Evolutionary conservation across 2,113 vertebrate genomes (phyloP).

Genomic region (Toxotes jaculatrix): DNA sequence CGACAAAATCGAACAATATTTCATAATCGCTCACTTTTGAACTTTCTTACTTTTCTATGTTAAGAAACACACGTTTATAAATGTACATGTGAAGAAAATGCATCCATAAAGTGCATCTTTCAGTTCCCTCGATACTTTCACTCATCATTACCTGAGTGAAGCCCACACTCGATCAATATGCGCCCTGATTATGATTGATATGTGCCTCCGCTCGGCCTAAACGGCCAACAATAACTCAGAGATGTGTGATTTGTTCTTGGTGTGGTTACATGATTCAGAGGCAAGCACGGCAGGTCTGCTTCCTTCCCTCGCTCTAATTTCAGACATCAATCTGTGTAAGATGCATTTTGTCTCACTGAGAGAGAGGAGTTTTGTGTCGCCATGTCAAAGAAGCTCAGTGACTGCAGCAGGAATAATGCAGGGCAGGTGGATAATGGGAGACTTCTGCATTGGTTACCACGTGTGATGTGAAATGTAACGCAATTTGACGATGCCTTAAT

Average conservation of each 20-base stretch:
- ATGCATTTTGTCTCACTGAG: constrained; percentile 29
- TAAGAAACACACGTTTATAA: background rate
- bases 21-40: constrained; percentile 3
- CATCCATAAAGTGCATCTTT: constrained; percentile 16
- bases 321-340: constrained; percentile 45
- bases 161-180: constrained; percentile 44
- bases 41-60: background rate
- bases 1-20: background rate
- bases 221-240: constrained; percentile 36
- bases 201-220: constrained; percentile 1
- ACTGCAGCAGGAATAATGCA: constrained; percentile 37
- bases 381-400: constrained; percentile 24
- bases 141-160: constrained; percentile 54
- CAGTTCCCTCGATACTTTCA: constrained; percentile 22
- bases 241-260: background rate
- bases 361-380: constrained; percentile 18
- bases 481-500: constrained; percentile 35
- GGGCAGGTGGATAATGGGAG: constrained; percentile 29
- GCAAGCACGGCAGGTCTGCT: background rate
- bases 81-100: constrained; percentile 4
- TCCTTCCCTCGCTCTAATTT: constrained; percentile 44
- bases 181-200: constrained; percentile 52
- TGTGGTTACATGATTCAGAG: background rate
- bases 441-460: background rate
- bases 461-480: constrained; percentile 15